Evolutionary conservation across 2,113 vertebrate genomes (phyloP).

Genomic region (Andinoacara biseriatus): DNA sequence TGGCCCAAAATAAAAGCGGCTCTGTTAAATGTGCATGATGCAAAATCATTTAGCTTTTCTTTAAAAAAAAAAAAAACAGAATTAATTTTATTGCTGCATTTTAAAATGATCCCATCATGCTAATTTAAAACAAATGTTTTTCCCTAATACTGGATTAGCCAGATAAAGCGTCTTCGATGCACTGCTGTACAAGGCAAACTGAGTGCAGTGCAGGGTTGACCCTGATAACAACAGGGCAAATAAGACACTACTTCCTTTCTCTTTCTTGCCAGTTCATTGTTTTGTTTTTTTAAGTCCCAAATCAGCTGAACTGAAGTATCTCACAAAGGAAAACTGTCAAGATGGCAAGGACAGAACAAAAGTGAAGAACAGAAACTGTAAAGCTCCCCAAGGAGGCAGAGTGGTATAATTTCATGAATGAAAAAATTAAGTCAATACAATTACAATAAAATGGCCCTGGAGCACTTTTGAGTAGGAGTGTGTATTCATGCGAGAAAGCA

Average conservation of each 20-base stretch:
- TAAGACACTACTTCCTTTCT: slow-evolving; percentile 10
- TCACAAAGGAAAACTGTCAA: slow-evolving; percentile 32
- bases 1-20: slow-evolving; percentile 3
- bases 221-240: slow-evolving; percentile 1
- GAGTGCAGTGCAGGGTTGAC: not conserved
- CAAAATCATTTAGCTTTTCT: not conserved
- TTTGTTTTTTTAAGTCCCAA: not conserved
- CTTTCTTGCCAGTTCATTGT: not conserved
- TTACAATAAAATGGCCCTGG: slow-evolving; percentile 32
- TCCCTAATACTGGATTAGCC: slow-evolving; percentile 1
- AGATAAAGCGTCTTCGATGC: not conserved
- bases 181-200: not conserved
- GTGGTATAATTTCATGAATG: slow-evolving; percentile 39
- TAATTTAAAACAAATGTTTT: not conserved
- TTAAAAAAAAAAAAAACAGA: not conserved
- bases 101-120: not conserved
- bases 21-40: not conserved
- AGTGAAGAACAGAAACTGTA: not conserved
- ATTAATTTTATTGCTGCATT: slow-evolving; percentile 1
- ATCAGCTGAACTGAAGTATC: slow-evolving; percentile 24
- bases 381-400: slow-evolving; percentile 4
- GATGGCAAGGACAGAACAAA: slow-evolving; percentile 20
- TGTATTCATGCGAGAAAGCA: slow-evolving; percentile 11
- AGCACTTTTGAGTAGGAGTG: slow-evolving; percentile 1
- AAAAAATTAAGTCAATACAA: slow-evolving; percentile 58